Conservation (phyloP, 2,113 vertebrate species). For the Corythaixoides concolor region DNA sequence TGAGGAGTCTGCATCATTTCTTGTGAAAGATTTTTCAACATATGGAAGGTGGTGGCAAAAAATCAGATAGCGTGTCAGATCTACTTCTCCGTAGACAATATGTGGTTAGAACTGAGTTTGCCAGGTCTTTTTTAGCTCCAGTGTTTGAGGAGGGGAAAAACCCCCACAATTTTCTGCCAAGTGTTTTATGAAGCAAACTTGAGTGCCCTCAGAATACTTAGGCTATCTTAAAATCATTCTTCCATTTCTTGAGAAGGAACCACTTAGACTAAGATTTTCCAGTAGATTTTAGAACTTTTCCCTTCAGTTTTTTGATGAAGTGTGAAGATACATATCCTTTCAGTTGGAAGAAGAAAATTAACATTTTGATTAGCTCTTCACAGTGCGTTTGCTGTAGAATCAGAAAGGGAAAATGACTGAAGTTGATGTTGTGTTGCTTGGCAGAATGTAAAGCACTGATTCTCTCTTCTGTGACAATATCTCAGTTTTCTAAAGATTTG, state of each 20-base stretch:
- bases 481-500: neutral
- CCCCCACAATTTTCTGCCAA: neutral
- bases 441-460: neutral
- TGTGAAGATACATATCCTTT: neutral
- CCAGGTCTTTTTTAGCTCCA: neutral
- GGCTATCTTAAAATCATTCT: neutral
- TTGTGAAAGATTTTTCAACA: neutral
- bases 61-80: neutral
- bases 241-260: neutral
- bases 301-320: neutral
- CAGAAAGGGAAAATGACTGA: neutral
- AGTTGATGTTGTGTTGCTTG: neutral
- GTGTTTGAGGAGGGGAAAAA: neutral
- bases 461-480: neutral
- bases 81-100: neutral
- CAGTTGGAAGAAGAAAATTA: neutral
- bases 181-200: neutral
- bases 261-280: neutral
- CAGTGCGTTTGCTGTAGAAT: neutral
- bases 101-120: neutral
- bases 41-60: neutral
- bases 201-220: neutral
- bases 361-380: neutral
- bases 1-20: neutral
- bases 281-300: neutral